A percentile compares a stretch with the other conserved stretches of the same genome.
Conservation (phyloP, 2,113 vertebrate genomes). For the Lota lota region DNA sequence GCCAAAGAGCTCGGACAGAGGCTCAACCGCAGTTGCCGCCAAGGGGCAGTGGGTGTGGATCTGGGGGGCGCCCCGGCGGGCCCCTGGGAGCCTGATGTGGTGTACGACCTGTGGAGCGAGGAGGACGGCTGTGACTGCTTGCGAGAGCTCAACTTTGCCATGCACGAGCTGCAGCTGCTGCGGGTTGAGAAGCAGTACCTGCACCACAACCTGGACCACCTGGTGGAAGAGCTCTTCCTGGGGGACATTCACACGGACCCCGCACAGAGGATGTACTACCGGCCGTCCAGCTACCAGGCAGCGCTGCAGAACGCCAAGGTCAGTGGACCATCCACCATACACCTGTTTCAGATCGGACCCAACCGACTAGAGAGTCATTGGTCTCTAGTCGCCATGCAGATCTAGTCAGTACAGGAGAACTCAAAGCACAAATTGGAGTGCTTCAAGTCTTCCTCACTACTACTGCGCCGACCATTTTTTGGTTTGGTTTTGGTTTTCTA, state of each 20-base stretch:
- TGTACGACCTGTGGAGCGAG: slow-evolving; percentile 85
- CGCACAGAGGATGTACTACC: slow-evolving; percentile 87
- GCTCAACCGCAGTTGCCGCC: slow-evolving; percentile 78
- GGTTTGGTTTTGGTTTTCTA: no score
- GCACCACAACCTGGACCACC: slow-evolving; percentile 86
- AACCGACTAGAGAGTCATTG: no score
- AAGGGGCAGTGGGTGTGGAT: slow-evolving; percentile 49
- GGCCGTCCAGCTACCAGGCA: slow-evolving; percentile 91
- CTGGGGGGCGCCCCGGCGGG: slow-evolving; percentile 21
- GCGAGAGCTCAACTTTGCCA: slow-evolving; percentile 86
- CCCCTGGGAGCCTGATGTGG: slow-evolving; percentile 76
- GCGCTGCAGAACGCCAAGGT: slow-evolving; percentile 93
- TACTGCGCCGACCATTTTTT: no score
- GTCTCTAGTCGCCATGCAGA: no score
- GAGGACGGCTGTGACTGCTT: slow-evolving; percentile 83
- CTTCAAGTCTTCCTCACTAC: no score
- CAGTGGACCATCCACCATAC: slow-evolving; percentile 11
- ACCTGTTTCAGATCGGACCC: no score
- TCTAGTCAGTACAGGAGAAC: no score
- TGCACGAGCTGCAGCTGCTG: slow-evolving; percentile 95
- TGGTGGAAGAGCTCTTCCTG: slow-evolving; percentile 92
- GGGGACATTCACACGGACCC: slow-evolving; percentile 92
- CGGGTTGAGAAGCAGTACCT: slow-evolving; percentile 91
- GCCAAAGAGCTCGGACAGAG: slow-evolving; percentile 78
- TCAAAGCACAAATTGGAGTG: no score